phyloP scores from a whole-genome alignment of 2,888 invertebrate species.

The Epinotia bilunana region DNA sequence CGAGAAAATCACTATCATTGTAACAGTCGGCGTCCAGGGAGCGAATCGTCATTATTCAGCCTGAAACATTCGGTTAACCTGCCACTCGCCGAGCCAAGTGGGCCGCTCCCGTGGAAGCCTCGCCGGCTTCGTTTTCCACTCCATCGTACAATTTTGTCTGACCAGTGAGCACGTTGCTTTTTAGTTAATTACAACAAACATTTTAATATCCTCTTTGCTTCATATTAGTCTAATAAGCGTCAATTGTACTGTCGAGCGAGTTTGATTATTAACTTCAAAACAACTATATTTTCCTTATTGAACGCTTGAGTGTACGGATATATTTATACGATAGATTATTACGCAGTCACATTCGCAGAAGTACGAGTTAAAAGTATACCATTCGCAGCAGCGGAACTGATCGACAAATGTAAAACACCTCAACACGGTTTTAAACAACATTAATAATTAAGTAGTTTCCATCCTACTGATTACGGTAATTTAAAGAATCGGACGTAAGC shows the following conservation, averaged over 20 bases:
- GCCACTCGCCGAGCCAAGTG: not conserved
- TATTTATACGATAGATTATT: not conserved
- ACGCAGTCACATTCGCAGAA: not conserved
- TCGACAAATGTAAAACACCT: constrained; percentile 33
- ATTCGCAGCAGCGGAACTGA: constrained; percentile 31
- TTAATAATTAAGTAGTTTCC: constrained; percentile 26
- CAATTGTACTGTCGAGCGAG: not conserved
- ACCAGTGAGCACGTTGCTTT: constrained; percentile 1
- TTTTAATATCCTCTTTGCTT: not conserved
- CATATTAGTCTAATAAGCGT: not conserved
- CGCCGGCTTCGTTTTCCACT: constrained; percentile 16
- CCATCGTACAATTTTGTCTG: constrained; percentile 9
- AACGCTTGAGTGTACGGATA: not conserved
- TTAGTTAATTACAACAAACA: not conserved
- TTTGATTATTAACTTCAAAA: constrained; percentile 8
- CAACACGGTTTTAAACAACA: constrained; percentile 27
- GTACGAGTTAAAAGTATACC: not conserved
- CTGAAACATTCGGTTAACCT: not conserved
- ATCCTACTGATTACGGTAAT: constrained; percentile 5
- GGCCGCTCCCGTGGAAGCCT: not conserved
- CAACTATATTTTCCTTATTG: constrained; percentile 11
- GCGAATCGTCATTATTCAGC: not conserved
- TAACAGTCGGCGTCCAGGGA: not conserved
- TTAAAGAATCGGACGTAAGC: not conserved
- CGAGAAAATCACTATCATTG: not conserved